Base-by-base conservation (phyloP, 2,113 vertebrate species). In the Litocranius walleri region DNA sequence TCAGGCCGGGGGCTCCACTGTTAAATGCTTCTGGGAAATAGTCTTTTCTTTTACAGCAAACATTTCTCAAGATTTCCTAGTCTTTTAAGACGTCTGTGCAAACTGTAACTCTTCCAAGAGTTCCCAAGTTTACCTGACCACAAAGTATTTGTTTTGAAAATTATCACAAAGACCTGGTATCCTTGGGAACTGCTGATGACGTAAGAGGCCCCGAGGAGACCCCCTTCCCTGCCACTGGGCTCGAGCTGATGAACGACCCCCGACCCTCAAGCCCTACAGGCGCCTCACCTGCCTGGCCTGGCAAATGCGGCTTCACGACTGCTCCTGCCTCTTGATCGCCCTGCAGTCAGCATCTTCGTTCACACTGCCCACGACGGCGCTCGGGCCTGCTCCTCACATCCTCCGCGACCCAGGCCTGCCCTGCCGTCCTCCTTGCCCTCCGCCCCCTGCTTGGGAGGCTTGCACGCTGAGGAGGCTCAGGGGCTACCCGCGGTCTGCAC, bases 351-450 rank as follows among this genome's bases (percentile, higher is more conserved):
- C 1, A 3, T 5, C 23, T 52, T 12, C 19, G 1, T n/a, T 21
- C 4, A 29, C 2, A 3, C 16, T 1, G 23, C 27, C 27, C 5
- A 27, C 0, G 23, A 0, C 0, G 1, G 59, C 14, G 1, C 3
- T 9, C 36, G 2, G 81, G 30, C 30, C 33, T 0, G 4, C 3
- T 33, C 33, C 43, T 62, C 61, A 4, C 3, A 2, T 90, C 30
- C 23, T 27, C 30, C 25, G 17, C 36, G 27, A 0, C 15, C 6
- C 59, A 33, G 8, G 15, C 15, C 77, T 3, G 15, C 13, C 9
- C 56, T 5, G 1, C 19, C 0, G 7, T 25, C 71, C 15, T 12
- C 29, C 21, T 14, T 1, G 2, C 7, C 7, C n/a, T 33, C 23
- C 5, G 2, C 40, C 23, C 19, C 48, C 48, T 48, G 48, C 48